These are phyloP conservation scores for Musca vetustissima DNA, from an alignment of 1,140 invertebrate species.

Conservation along the genomic window DNA sequence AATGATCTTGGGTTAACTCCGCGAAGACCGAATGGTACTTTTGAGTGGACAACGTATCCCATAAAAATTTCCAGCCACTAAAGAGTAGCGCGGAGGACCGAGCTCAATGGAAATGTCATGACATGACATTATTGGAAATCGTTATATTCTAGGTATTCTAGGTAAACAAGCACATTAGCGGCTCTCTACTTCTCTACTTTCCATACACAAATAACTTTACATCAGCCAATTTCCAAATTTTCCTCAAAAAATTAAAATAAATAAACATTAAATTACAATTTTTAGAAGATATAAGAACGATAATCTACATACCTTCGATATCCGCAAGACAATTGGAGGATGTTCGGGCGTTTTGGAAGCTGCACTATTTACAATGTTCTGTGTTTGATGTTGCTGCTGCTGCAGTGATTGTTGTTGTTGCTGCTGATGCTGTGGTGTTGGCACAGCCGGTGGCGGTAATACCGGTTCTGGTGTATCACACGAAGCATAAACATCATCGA, in stretches of 20 bases:
- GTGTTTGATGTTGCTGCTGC: neutral
- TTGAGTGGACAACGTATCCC: too few species aligned
- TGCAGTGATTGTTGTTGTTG: neutral
- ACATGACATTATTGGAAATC: too few species aligned
- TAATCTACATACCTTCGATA: slow-evolving; percentile 58
- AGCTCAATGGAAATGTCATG: too few species aligned
- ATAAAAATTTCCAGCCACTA: too few species aligned
- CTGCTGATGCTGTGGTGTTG: slow-evolving; percentile 18
- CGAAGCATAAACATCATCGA: slow-evolving; percentile 26
- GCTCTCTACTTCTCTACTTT: too few species aligned
- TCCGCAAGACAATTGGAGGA: slow-evolving; percentile 64
- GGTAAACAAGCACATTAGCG: too few species aligned
- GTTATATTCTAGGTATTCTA: too few species aligned
- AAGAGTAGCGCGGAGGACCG: too few species aligned
- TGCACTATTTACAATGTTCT: slow-evolving; percentile 20
- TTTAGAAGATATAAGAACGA: slow-evolving; percentile 17
- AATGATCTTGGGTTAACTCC: too few species aligned
- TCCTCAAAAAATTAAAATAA: slow-evolving; percentile 1
- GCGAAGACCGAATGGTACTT: too few species aligned
- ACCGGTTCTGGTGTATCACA: slow-evolving; percentile 25
- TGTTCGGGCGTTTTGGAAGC: slow-evolving; percentile 52
- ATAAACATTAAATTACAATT: neutral
- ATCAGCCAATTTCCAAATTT: too few species aligned
- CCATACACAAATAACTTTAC: too few species aligned
- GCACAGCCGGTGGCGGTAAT: slow-evolving; percentile 39